phyloP scores from a whole-genome alignment of 2,113 vertebrate species.

The Oophaga pumilio region DNA sequence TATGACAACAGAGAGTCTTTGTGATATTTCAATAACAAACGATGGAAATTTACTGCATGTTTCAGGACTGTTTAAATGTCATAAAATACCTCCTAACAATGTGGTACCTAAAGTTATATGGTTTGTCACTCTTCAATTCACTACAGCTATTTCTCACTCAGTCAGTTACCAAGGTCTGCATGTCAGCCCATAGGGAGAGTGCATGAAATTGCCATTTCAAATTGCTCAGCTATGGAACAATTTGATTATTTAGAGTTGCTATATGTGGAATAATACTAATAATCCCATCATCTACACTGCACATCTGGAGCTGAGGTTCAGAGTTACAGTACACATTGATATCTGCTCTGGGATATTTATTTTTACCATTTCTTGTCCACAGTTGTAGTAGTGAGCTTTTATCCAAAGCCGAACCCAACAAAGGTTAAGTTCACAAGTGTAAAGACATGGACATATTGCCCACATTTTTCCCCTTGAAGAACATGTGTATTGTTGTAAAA shows the following conservation, averaged over 20 bases:
- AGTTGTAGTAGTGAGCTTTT: too few relatives aligned
- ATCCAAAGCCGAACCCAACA: too few relatives aligned
- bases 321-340: too few relatives aligned
- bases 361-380: neutral
- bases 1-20: neutral
- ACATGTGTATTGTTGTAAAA: too few relatives aligned
- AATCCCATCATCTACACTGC: neutral
- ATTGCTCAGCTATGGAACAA: neutral
- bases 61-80: neutral
- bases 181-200: neutral
- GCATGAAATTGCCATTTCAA: neutral
- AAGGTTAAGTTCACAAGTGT: too few relatives aligned
- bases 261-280: neutral
- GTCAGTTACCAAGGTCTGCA: neutral
- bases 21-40: neutral
- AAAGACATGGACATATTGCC: too few relatives aligned
- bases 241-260: neutral
- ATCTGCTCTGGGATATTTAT: too few relatives aligned
- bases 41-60: neutral
- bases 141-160: neutral
- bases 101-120: neutral
- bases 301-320: neutral
- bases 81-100: neutral
- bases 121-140: neutral
- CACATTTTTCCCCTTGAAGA: too few relatives aligned